Base-by-base conservation (phyloP, 2,113 vertebrate genomes). In the Motacilla alba region DNA sequence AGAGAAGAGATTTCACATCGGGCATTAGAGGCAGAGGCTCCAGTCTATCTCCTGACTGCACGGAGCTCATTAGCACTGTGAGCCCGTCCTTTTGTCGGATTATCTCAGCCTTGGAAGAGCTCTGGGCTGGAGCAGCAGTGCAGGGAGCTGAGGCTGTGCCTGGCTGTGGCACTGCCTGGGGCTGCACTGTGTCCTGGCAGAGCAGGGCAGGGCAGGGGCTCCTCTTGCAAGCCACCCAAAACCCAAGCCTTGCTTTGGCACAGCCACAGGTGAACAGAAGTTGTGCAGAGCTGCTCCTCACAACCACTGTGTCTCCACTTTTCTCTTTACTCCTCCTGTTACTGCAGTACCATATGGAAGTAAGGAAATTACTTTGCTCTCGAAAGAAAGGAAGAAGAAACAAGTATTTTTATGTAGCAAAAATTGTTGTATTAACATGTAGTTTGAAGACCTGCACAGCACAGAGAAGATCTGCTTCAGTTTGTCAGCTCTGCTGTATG, bases 1-100 rank as follows among this genome's bases (percentile, higher is more conserved):
- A 35, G 84, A 92, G 96, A 96, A 90, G 62, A 96, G 90, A 95
- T 94, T 95, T 95, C 86, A 89, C 80, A 53, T 67, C 92, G 84
- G 86, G 77, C 78, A 66, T 70, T 75, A 75, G 72, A 88, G 92
- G 74, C 37, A 41, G 3, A 55, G 89, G 55, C 95, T 88, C 23
- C 56, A 76, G 86, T 94, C 91, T 28, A 17, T 96, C 90, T 94
- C 53, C 84, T 58, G 66, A 63, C 94, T 91, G 18, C 76, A 62
- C 44, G 12, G 2, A 23, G 70, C 84, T 85, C 66, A 91, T 95
- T 73, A 85, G 78, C 78, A 9, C 69, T 22, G 30, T 3, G 33
- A 79, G 77, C 66, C 84, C 12, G 0, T 68, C 78, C 83, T 79
- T 76, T 91, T 53, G 41, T n/a, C 85, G 92, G 85, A 35, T 91